A percentile compares a stretch with the other conserved stretches of the same genome.
These are phyloP conservation scores for Jordanella pulchra DNA, from an alignment of 2,797 vertebrate genomes.

Conservation along the genomic window DNA sequence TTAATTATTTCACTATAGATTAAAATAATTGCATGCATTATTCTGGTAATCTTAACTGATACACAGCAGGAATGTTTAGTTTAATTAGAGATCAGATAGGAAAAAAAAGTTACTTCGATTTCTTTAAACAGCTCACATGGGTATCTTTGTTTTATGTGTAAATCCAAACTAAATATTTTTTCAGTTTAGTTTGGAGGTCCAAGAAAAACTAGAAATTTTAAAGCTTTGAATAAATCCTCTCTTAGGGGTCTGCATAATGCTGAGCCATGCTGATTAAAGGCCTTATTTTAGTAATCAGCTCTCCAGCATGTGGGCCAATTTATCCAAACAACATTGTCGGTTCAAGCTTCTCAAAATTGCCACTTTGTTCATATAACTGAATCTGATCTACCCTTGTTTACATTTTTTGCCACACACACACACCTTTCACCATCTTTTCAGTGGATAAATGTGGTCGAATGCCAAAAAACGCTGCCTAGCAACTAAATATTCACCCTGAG, in stretches of 20 bases:
- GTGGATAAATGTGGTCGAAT: conserved; percentile 64
- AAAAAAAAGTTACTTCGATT: neutral
- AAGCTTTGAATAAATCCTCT: conserved; percentile 19
- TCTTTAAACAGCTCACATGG: neutral
- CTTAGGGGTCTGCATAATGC: conserved; percentile 34
- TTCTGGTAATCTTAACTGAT: neutral
- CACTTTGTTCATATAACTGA: conserved; percentile 54
- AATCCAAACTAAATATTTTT: neutral
- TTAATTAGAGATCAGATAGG: neutral
- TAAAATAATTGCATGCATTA: no score
- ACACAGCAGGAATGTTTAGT: neutral
- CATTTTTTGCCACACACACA: conserved; percentile 24
- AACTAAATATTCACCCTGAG: conserved; percentile 77
- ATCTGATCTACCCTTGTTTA: conserved; percentile 51
- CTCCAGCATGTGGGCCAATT: conserved; percentile 61
- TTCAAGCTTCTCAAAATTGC: conserved; percentile 52
- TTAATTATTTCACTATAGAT: no score
- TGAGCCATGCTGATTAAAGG: conserved; percentile 41
- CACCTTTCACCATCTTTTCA: conserved; percentile 50
- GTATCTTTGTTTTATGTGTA: neutral
- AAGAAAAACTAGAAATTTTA: conserved; percentile 17
- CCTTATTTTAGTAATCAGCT: conserved; percentile 51
- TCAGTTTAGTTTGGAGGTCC: neutral
- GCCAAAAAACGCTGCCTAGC: conserved; percentile 79
- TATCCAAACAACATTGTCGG: conserved; percentile 55